Conservation (phyloP, 2,113 vertebrate species). For the Crotalus viridis region DNA sequence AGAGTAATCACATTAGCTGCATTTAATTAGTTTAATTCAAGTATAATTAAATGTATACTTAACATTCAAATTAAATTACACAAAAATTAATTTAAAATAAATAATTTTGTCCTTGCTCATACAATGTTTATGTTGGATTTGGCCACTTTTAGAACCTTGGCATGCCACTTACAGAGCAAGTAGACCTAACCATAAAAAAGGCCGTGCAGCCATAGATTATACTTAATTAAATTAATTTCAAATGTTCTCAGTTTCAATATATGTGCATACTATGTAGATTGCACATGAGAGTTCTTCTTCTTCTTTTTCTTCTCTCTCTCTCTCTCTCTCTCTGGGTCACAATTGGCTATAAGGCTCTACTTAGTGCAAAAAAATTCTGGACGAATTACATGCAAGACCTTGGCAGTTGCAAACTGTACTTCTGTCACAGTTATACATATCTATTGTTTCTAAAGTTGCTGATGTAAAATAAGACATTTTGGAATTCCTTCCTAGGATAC, state of each 20-base stretch:
- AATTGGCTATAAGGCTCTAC: not conserved
- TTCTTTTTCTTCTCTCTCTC: constrained; percentile 12
- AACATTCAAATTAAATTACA: not conserved
- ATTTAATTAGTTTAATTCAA: not conserved
- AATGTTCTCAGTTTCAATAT: not conserved
- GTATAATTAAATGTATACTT: not conserved
- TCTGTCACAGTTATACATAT: not conserved
- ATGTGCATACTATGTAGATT: constrained; percentile 16
- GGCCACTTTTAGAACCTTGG: not conserved
- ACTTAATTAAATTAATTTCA: not conserved
- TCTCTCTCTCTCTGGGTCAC: not conserved
- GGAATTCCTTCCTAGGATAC: constrained; percentile 58
- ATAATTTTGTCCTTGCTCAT: not conserved
- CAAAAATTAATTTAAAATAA: not conserved
- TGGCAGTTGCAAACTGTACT: not conserved
- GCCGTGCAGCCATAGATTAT: not conserved
- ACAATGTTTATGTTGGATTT: not conserved
- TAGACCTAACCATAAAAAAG: not conserved
- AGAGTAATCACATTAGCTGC: not conserved
- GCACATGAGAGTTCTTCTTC: constrained; percentile 33
- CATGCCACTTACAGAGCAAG: not conserved
- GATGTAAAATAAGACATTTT: constrained; percentile 36
- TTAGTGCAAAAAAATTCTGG: not conserved
- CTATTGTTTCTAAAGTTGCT: not conserved
- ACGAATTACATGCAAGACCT: not conserved